Base-by-base conservation (phyloP, 2,797 vertebrate genomes). In the Ptychadena robeensis region DNA sequence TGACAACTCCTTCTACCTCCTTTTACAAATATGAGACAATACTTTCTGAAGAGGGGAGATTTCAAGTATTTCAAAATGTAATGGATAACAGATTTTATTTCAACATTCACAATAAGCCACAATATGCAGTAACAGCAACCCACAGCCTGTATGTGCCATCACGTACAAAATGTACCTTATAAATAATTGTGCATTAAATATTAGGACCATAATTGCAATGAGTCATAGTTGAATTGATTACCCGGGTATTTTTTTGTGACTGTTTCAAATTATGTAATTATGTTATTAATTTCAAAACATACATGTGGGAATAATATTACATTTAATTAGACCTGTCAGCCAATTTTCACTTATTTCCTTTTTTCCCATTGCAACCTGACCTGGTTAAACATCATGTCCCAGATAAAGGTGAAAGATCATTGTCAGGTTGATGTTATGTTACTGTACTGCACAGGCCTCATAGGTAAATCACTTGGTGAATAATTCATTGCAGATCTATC, bases 191-290 rank as follows among this genome's bases (percentile, higher is more conserved):
- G 30, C 31, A 74, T 69, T 80, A 38, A 70, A 74, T 75, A 84
- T 74, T 80, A 69, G 48, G 31, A 12, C 63, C 66, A 63, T 85
- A 85, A 85, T 80, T 85, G 65, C 78, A 75, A 31, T 85, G 82
- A 85, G 70, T 85, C 82, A 80, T 37, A 65, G 44, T 53, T 22
- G 22, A 80, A 80, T 25, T 84, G 82, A 80, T 85, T 85, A 65
- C 77, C 35, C 38, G 34, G 71, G 71, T 80, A 80, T 85, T 85
- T 80, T 53, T 44, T 72, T 69, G 77, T 65, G 80, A 85, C 82
- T 85, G 82, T 85, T 85, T 80, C 78, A 85, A 85, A 85, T 85
- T 85, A 85, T 85, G 78, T 25, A 69, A 85, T 85, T 80, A 84
- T 80, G 71, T 80, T 80, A 85, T 75, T 85, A 74, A 85, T 80